Conservation (phyloP, 2,113 vertebrate species). For the Serinus canaria region DNA sequence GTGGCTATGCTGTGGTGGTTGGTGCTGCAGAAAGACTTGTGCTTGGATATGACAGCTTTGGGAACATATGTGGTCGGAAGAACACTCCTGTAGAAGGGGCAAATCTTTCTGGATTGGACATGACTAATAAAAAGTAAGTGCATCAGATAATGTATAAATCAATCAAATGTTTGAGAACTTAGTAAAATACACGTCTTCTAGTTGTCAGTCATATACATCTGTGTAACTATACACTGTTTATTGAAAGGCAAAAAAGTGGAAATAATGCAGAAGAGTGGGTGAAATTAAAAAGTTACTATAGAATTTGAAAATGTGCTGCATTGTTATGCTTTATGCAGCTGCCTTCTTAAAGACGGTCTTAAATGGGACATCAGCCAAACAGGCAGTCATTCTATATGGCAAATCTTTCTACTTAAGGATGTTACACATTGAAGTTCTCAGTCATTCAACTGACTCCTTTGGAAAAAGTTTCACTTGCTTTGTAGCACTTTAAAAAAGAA, state of each 20-base stretch:
- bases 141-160: background rate
- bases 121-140: constrained; percentile 79
- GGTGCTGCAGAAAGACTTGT: constrained; percentile 77
- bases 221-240: background rate
- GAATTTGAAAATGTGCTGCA: background rate
- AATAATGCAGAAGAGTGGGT: background rate
- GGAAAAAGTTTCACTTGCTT: background rate
- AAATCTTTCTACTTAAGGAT: background rate
- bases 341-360: background rate
- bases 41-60: constrained; percentile 81
- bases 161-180: background rate
- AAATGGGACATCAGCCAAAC: background rate
- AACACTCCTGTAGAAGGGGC: constrained; percentile 75
- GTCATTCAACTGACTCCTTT: background rate
- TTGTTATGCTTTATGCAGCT: background rate
- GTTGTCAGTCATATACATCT: background rate
- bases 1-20: constrained; percentile 74
- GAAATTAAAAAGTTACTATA: background rate
- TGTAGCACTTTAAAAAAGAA: background rate
- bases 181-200: background rate
- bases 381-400: background rate
- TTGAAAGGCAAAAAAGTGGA: background rate
- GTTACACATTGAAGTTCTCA: background rate
- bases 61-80: constrained; percentile 78
- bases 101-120: constrained; percentile 81